Evolutionary conservation across 2,888 invertebrate genomes (phyloP), one percentile per base, ranked within the genome.

Genomic region (Heliconius ismenius): DNA sequence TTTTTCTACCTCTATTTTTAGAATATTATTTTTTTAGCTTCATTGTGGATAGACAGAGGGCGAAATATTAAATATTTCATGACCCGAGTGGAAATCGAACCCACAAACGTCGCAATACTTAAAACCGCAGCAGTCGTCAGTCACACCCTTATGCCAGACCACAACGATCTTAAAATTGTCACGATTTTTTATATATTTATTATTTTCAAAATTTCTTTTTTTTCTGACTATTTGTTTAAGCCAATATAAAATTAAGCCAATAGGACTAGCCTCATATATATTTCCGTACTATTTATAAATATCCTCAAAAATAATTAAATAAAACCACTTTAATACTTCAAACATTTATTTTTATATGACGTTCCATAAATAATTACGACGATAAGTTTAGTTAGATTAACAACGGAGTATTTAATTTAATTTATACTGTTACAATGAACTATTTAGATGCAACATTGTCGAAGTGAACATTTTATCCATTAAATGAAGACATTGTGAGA

Each of bases 301-400:
- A n/a, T 9, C 13, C 21, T 60, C 21, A 54, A 43, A 39, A 28
- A 64, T 60, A 10, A 67, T 15, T 21, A 54, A 78, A 79, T 75
- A 77, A 81, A 81, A 74, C 49, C 64, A 54, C 24, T n/a, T 24
- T 11, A 67, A 70, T 80, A 79, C 76, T 80, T 82, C 79, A 82
- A 82, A 82, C 81, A 81, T 82, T 82, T 82, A 82, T 81, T 82
- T 62, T 77, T 74, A 77, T 75, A 65, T 70, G 76, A 81, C 81
- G 78, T 81, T 81, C 58, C 43, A 79, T 79, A 79, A 76, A 80
- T 80, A 78, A 82, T 79, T 74, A 82, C 79, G 80, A 81, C 79
- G 79, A 81, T 77, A 77, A 62, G 67, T 81, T 77, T 9, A 79
- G 76, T 77, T 32, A 79, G 77, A 76, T 74, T 78, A 83, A 79